Conservation (phyloP, 2,113 vertebrate species). For the Acanthisitta chloris region DNA sequence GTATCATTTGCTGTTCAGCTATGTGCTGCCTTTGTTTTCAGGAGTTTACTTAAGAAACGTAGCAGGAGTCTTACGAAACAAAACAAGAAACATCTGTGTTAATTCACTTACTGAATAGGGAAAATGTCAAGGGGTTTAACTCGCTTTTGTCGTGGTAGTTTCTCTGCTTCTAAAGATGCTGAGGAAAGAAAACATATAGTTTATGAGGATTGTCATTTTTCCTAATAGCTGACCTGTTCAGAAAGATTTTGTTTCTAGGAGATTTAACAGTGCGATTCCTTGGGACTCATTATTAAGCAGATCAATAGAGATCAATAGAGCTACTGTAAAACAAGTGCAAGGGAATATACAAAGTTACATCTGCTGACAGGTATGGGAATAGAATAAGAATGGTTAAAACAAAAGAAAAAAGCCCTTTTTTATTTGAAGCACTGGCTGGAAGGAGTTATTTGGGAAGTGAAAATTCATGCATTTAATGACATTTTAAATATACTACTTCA, state of each 20-base stretch:
- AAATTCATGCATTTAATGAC: not conserved
- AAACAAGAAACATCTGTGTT: not conserved
- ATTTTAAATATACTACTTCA: not conserved
- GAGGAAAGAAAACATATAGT: not conserved
- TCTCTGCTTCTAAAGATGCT: constrained; percentile 13
- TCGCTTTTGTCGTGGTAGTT: not conserved
- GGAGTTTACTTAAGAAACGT: not conserved
- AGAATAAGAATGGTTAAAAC: not conserved
- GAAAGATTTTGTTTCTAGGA: constrained; percentile 36
- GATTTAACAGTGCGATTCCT: constrained; percentile 19
- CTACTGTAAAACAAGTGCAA: constrained; percentile 18
- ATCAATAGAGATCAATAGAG: constrained; percentile 43
- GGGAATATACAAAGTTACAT: not conserved
- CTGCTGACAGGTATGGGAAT: not conserved
- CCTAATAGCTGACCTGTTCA: constrained; percentile 22
- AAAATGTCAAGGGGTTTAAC: not conserved
- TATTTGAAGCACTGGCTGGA: not conserved
- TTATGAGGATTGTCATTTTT: constrained; percentile 23
- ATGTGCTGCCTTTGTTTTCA: not conserved
- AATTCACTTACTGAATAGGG: not conserved
- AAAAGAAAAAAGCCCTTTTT: not conserved
- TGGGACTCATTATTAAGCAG: constrained; percentile 27
- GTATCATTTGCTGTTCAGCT: not conserved
- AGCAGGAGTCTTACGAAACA: not conserved
- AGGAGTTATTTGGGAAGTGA: not conserved